A percentile compares a stretch with the other conserved stretches of the same genome.
These are phyloP conservation scores for Empidonax traillii DNA, from an alignment of 2,113 vertebrate species.

Conservation along the genomic window DNA sequence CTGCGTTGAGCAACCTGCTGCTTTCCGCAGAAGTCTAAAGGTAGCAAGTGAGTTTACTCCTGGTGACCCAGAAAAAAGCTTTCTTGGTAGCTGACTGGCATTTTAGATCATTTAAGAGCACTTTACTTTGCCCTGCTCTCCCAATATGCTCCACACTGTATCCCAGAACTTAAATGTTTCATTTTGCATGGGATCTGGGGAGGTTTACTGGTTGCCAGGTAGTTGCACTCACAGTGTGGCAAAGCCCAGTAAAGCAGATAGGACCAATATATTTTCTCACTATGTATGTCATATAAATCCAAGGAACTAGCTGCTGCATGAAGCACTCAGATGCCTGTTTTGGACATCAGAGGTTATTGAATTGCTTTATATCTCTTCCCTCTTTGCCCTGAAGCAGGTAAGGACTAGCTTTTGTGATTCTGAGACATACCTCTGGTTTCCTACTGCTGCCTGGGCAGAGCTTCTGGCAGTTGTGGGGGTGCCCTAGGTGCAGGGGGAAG, in stretches of 20 bases:
- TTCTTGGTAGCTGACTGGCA: neutral
- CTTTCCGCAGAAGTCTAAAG: neutral
- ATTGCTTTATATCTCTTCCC: neutral
- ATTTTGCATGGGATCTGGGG: neutral
- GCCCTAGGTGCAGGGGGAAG: neutral
- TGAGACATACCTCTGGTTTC: neutral
- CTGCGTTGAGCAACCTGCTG: neutral
- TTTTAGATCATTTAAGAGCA: neutral
- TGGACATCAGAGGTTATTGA: neutral
- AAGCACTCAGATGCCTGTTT: neutral
- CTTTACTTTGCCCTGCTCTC: neutral
- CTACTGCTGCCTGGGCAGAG: neutral
- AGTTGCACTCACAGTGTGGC: accelerated
- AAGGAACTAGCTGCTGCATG: neutral
- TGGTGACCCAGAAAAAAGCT: neutral
- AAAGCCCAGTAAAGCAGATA: neutral
- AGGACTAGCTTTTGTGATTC: neutral
- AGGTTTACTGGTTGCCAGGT: neutral
- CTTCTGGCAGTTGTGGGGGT: neutral
- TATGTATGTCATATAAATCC: neutral
- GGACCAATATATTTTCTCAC: neutral
- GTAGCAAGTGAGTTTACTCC: neutral
- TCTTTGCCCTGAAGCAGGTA: neutral
- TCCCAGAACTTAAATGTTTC: neutral
- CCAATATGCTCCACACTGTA: neutral